Evolutionary conservation across 2,888 invertebrate species (phyloP), one percentile per base, ranked within the genome.

Genomic region (Dynastes maya): DNA sequence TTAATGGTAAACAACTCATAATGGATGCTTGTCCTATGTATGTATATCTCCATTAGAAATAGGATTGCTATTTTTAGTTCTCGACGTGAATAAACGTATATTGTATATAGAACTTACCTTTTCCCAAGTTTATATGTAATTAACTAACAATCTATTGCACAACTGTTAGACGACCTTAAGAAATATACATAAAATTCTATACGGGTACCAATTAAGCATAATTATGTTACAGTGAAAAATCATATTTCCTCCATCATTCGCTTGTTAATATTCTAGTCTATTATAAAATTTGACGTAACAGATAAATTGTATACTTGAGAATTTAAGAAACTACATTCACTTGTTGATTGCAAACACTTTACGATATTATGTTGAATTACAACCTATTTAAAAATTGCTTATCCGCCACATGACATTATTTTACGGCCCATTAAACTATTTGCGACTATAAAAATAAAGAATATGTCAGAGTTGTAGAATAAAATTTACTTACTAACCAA

Each of bases 161-260:
- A 51, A 68, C 4, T 13, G 27, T 11, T 68, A 29, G 29, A 68
- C 68, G 29, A 53, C 68, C 68, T 68, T 49, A 49, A 51, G 27
- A 68, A 68, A 68, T 51, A 68, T 40, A 51, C 29, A 51, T 67
- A 27, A 51, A 51, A 53, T 51, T 49, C 40, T 16, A 58, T 22
- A 9, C 22, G 22, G n/a, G 9, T 22, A n/a, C 51, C 29, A 68
- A 68, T 51, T 68, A 68, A 68, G 6, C 13, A 68, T 53, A 51
- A 68, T 67, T 67, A 16, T 8, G n/a, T 51, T 68, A 29, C 29
- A 51, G n/a, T 68, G 40, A 2, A 68, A 68, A 53, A 29, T 29
- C 9, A 68, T 51, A 51, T 51, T 29, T 51, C 68, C 51, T 29
- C 32, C 29, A 32, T 32, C 63, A 13, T 32, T 32, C 63, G 27